Conservation (phyloP, 2,113 vertebrate genomes). For the Crotophaga sulcirostris region DNA sequence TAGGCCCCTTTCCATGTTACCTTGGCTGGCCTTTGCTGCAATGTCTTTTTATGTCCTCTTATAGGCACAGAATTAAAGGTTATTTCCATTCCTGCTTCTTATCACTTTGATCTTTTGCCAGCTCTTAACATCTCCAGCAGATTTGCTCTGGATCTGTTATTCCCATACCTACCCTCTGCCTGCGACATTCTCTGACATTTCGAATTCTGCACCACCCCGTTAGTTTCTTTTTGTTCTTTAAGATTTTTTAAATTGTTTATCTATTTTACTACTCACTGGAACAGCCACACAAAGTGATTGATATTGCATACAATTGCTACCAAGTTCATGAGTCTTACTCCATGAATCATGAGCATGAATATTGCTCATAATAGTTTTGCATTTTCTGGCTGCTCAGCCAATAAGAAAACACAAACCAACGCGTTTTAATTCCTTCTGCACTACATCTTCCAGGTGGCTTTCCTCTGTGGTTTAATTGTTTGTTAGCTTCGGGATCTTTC, state of each 20-base stretch:
- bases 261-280: not conserved
- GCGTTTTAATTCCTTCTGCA: not conserved
- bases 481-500: not conserved
- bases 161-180: constrained; percentile 44
- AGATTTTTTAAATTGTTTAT: not conserved
- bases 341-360: not conserved
- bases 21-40: constrained; percentile 69
- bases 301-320: not conserved
- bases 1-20: constrained; percentile 56
- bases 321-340: not conserved
- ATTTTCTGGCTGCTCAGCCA: not conserved
- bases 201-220: not conserved
- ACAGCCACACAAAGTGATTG: not conserved
- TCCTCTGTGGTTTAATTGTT: constrained; percentile 8
- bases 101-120: constrained; percentile 65
- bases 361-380: not conserved
- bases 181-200: constrained; percentile 58
- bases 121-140: constrained; percentile 57
- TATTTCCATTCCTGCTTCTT: constrained; percentile 59
- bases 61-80: constrained; percentile 59
- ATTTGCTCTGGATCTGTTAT: constrained; percentile 66
- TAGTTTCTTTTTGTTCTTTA: constrained; percentile 14
- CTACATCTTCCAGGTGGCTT: constrained; percentile 21
- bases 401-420: not conserved
- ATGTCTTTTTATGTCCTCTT: constrained; percentile 35